Percentiles rank a stretch among this genome's conserved stretches.
phyloP scores from a whole-genome alignment of 37 sponge, comb jelly and placozoan species.

The Chondrosia reniformis region DNA sequence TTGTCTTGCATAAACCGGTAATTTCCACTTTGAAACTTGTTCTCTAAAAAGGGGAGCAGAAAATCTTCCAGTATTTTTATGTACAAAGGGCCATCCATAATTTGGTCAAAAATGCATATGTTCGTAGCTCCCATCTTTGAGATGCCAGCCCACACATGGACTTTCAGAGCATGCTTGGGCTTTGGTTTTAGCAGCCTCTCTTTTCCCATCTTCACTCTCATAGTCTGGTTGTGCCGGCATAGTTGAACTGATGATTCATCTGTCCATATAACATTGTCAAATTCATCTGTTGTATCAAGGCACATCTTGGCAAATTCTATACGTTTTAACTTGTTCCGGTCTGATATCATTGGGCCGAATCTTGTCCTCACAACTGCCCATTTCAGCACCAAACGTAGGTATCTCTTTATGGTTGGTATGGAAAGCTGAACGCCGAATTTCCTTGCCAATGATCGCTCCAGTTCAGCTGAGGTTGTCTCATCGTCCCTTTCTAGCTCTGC shows the following conservation, averaged over 20 bases:
- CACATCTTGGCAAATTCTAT: neutral
- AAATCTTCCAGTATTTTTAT: slow-evolving; percentile 1
- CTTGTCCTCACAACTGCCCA: slow-evolving; percentile 10
- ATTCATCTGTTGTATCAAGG: neutral
- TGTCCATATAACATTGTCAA: slow-evolving; percentile 10
- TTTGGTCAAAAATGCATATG: slow-evolving; percentile 9
- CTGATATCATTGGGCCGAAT: neutral
- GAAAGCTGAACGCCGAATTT: slow-evolving; percentile 5
- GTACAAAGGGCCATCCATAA: slow-evolving; percentile 4
- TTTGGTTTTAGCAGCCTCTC: slow-evolving; percentile 10
- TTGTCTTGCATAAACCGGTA: slow-evolving; percentile 8
- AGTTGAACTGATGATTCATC: slow-evolving; percentile 15
- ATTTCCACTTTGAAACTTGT: neutral
- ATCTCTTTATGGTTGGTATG: neutral
- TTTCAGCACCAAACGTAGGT: neutral
- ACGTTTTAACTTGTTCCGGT: neutral
- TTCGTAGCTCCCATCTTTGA: slow-evolving; percentile 6
- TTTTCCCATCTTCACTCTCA: neutral
- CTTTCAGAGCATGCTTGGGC: slow-evolving; percentile 4
- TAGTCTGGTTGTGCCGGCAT: neutral
- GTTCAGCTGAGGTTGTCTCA: neutral
- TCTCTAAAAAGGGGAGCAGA: slow-evolving; percentile 7
- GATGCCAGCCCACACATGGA: slow-evolving; percentile 8
- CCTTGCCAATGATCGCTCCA: neutral
- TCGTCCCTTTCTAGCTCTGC: neutral